Base-by-base conservation (phyloP, 2,113 vertebrate genomes). In the Bombycilla garrulus region DNA sequence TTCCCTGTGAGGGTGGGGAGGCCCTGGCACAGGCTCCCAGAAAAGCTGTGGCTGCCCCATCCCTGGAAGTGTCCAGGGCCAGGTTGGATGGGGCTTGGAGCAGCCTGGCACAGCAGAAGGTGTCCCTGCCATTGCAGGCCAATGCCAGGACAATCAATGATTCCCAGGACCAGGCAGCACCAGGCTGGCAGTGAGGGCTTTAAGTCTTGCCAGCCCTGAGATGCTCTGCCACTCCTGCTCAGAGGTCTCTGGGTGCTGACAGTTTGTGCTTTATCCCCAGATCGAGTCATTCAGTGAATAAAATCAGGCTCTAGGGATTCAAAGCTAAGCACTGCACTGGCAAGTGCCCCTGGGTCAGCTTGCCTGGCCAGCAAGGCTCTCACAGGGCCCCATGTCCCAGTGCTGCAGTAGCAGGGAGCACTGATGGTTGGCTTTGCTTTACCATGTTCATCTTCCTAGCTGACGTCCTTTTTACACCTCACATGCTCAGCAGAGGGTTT, bases 251-350 rank as follows among this genome's bases (percentile, higher is more conserved):
- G 54, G 25, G 23, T 14, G 45, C 72, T 23, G 22, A 5, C 11
- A 16, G 19, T 29, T 56, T 13, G 33, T 18, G 7, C 23, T 54
- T 66, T 28, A 33, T 35, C 33, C 51, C 71, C 53, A 40, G 47
- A 21, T 44, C 7, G 0, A 2, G 14, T 6, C 12, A 11, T 11
- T 48, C 23, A 2, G 3, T 4, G 51, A 61, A 36, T 2, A 8
- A n/a, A 58, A 83, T 2, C 33, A 25, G 56, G 22, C 67, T 86
- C 23, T 48, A 3, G 1, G 15, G 44, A 15, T 5, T 6, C 47
- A 31, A 74, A 61, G 0, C 1, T 3, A 5, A 26, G n/a, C 1
- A 1, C n/a, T 25, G 67, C 3, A 2, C 58, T 7, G 12, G 36
- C 38, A 45, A 58, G 57, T 0, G 0, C 28, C 67, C 40, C 47